These are phyloP conservation scores for Vireo altiloquus DNA, from an alignment of 2,113 vertebrate genomes.

Conservation along the genomic window DNA sequence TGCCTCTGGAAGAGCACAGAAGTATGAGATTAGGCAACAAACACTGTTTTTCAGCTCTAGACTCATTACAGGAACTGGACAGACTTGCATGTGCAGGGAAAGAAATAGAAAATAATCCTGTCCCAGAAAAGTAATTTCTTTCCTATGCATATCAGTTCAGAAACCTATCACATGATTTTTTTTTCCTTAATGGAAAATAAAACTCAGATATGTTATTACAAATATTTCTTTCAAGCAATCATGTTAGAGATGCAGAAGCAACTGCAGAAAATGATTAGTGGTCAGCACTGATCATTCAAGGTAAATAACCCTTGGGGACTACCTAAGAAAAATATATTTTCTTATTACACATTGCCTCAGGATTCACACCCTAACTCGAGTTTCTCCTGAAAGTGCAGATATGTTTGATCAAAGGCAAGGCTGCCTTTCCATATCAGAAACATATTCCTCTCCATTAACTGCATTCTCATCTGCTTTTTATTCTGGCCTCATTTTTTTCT, in stretches of 20 bases:
- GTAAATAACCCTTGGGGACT: background rate
- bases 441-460: background rate
- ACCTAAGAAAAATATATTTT: background rate
- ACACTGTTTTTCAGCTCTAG: background rate
- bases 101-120: background rate
- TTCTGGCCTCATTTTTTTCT: background rate
- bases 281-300: background rate
- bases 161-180: background rate
- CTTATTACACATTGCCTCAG: background rate
- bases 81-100: background rate
- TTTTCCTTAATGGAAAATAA: background rate
- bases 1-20: background rate
- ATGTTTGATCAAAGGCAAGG: background rate
- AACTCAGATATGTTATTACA: background rate
- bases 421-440: background rate
- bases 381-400: background rate
- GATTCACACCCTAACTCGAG: background rate
- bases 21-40: background rate
- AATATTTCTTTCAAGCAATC: background rate
- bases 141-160: background rate
- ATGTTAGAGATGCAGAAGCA: background rate
- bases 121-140: background rate
- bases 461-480: conserved; percentile 10
- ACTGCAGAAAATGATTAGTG: background rate
- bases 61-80: background rate